Evolutionary conservation across 2,113 vertebrate species (phyloP), one percentile per base, ranked within the genome.

Genomic region (Paralichthys olivaceus): DNA sequence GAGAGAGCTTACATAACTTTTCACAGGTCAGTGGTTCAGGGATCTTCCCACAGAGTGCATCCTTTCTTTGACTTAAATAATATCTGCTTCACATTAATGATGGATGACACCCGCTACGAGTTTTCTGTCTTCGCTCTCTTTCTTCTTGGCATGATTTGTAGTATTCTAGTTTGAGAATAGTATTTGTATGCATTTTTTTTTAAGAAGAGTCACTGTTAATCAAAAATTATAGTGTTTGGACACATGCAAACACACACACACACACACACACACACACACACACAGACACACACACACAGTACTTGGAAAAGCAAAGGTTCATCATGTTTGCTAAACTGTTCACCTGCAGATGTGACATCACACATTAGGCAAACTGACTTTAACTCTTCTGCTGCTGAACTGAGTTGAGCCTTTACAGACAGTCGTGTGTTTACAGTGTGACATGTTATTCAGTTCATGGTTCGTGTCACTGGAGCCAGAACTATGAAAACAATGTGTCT

Each of bases 1-100:
- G 47, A 25, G 34, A 64, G 68, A 51, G 55, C 23, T 92, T 89
- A 79, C 19, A 28, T 88, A 88, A 88, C 49, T 32, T 68, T 65
- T 76, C 80, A 12, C 51, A 26, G 72, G 79, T 85, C 78, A 86
- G n/a, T 83, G 40, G 3, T 70, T 58, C 28, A n/a, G 58, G 22
- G 64, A 26, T 74, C 65, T 71, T 81, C 77, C 74, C 74, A 47
- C 68, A 61, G 61, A 85, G 62, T 65, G 51, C n/a, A 57, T 59
- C 59, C 19, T 75, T 37, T 45, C 71, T 70, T 26, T 72, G 29
- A 13, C 70, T 58, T 59, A 12, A 49, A 80, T 69, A 75, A 63
- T 65, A 72, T 59, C 22, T 51, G 45, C 5, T 62, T 67, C 32
- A 61, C 29, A 62, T 74, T 14, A 47, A 55, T 74, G 65, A 66